These are phyloP conservation scores for Pseudomugil tenellus DNA, from an alignment of 2,797 vertebrate species.

Conservation along the genomic window DNA sequence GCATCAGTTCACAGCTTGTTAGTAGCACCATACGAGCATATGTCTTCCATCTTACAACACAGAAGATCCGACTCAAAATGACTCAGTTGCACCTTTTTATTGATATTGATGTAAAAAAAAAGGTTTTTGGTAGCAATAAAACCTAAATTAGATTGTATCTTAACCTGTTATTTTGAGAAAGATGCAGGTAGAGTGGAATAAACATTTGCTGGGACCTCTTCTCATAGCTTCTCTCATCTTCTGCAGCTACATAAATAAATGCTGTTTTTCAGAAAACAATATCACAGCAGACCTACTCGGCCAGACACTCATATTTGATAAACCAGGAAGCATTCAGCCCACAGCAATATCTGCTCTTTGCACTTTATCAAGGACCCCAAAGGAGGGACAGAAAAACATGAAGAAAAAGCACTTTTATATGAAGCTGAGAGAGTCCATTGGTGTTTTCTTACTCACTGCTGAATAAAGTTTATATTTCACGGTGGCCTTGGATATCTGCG, in stretches of 20 bases:
- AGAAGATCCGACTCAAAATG: background rate
- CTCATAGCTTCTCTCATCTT: background rate
- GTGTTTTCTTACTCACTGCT: background rate
- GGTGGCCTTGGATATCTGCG: slow-evolving; percentile 27
- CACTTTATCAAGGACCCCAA: background rate
- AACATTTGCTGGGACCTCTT: background rate
- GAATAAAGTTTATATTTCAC: slow-evolving; percentile 31
- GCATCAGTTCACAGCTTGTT: slow-evolving; percentile 23
- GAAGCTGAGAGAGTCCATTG: slow-evolving; percentile 5
- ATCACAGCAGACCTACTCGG: slow-evolving; percentile 13
- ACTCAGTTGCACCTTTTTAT: background rate
- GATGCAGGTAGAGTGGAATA: background rate
- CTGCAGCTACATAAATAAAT: background rate
- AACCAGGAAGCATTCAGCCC: slow-evolving; percentile 1
- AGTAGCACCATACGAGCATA: slow-evolving; percentile 10
- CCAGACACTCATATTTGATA: slow-evolving; percentile 1
- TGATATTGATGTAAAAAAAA: background rate
- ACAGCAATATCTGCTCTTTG: slow-evolving; percentile 10
- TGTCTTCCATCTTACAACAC: background rate
- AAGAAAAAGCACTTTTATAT: background rate
- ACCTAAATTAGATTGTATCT: slow-evolving; percentile 29
- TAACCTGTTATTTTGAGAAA: background rate
- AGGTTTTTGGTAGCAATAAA: slow-evolving; percentile 22
- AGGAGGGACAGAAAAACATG: background rate
- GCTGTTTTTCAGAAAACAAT: slow-evolving; percentile 5